phyloP scores from a whole-genome alignment of 2,113 vertebrate genomes.

The Actenoides lindsayi region DNA sequence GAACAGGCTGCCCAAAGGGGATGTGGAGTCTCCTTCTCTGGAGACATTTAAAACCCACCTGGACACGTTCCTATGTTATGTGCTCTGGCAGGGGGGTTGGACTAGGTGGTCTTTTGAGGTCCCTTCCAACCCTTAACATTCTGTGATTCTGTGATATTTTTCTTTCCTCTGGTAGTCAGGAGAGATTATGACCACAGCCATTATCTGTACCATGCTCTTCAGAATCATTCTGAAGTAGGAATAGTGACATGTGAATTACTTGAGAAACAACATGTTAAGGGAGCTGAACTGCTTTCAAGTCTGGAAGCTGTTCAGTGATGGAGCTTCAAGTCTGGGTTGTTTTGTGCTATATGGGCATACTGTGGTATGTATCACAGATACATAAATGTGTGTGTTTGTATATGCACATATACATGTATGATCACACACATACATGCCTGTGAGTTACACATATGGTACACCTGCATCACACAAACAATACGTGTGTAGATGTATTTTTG shows the following conservation, averaged over 20 bases:
- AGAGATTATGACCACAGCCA: neutral
- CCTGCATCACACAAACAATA: neutral
- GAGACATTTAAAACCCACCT: no score
- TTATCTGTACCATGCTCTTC: neutral
- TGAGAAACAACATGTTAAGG: neutral
- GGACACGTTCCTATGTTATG: no score
- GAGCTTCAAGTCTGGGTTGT: neutral
- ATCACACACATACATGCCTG: neutral
- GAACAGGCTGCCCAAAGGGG: no score
- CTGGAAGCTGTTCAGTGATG: neutral
- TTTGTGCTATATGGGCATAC: neutral
- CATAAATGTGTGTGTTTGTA: neutral
- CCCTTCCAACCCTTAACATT: no score
- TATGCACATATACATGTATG: no score
- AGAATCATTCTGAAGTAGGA: neutral
- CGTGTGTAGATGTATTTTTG: accelerated
- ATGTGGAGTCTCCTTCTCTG: no score
- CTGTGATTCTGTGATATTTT: no score
- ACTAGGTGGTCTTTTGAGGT: no score
- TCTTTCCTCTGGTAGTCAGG: neutral
- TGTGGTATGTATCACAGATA: no score
- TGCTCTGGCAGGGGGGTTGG: no score
- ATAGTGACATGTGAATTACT: neutral
- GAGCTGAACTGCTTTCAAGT: neutral
- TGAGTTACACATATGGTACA: neutral